Evolutionary conservation across 2,113 vertebrate species (phyloP), one percentile per base, ranked within the genome.

Genomic region (Calidris pygmaea): DNA sequence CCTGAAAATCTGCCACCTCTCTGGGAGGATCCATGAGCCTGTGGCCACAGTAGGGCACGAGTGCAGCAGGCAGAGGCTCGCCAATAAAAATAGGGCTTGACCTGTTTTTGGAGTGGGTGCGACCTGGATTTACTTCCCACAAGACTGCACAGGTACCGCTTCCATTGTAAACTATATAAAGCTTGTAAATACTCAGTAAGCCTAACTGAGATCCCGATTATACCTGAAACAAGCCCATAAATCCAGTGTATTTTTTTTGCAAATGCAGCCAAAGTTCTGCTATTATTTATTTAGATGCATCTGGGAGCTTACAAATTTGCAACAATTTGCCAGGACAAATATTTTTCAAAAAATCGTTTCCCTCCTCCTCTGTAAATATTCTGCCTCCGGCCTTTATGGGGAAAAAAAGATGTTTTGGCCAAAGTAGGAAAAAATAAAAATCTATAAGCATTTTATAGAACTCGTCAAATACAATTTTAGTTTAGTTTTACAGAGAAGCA

Each of bases 371-470:
- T 35, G 65, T 94, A 90, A 97, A 92, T 65, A 76, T 71, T 89
- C 81, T 93, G n/a, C 45, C 66, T 91, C 63, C 0, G 4, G 71
- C 72, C 32, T 85, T 85, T 65, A 37, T 72, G 41, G 41, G 52
- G 7, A 11, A 58, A 56, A 56, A 82, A 74, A 92, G 76, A 82
- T 26, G 50, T 68, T 95, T 87, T 78, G 66, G 92, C 50, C 47
- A 73, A 90, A 87, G 35, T 7, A 77, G 68, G n/a, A 16, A 30
- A 78, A 87, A 87, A 34, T 81, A 79, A 79, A 97, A 91, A 92
- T 92, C 96, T 74, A 82, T 96, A 92, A 95, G 47, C 41, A 8
- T 84, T 96, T 96, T 94, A 97, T 79, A 89, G 91, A 88, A 86
- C 81, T 68, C 41, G 15, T 97, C 90, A 93, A 95, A 88, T 87